A percentile compares a stretch with the other conserved stretches of the same genome.
Conservation (phyloP, 2,113 vertebrate species). For the Periophthalmodon schlosseri region DNA sequence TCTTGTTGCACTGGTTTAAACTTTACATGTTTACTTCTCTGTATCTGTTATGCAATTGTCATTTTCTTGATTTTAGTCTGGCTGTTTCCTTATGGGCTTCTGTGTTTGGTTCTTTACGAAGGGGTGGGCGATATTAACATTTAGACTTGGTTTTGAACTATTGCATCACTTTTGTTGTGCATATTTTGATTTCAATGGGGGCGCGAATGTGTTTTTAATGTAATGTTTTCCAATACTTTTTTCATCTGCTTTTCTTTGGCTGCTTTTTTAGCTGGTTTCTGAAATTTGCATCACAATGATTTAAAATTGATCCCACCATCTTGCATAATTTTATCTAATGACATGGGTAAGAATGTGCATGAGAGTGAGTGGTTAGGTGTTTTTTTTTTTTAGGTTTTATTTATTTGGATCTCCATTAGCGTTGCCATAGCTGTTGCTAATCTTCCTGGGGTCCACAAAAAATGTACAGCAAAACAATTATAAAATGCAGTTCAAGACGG, state of each 20-base stretch:
- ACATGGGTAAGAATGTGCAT: too few relatives aligned
- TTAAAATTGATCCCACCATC: too few relatives aligned
- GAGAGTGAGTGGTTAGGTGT: too few relatives aligned
- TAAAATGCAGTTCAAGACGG: too few relatives aligned
- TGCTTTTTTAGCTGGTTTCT: neutral
- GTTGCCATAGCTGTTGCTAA: too few relatives aligned
- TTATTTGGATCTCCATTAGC: too few relatives aligned
- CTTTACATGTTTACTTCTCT: slow-evolving; percentile 33
- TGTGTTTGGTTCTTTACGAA: neutral
- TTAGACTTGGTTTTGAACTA: neutral
- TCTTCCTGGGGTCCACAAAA: too few relatives aligned
- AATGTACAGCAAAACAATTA: too few relatives aligned
- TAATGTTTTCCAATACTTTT: neutral
- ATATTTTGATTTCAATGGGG: neutral
- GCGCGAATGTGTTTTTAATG: too few relatives aligned
- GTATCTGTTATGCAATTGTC: slow-evolving; percentile 25
- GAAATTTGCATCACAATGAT: too few relatives aligned
- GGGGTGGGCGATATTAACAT: neutral
- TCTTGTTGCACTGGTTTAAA: slow-evolving; percentile 48
- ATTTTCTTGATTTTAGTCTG: slow-evolving; percentile 13
- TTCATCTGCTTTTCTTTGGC: neutral
- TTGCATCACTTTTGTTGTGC: neutral
- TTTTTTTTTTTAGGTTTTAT: too few relatives aligned
- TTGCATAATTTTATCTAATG: too few relatives aligned
- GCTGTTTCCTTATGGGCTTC: slow-evolving; percentile 30